These are phyloP conservation scores for Cygnus buccinator DNA, from an alignment of 2,113 vertebrate genomes.

Conservation along the genomic window DNA sequence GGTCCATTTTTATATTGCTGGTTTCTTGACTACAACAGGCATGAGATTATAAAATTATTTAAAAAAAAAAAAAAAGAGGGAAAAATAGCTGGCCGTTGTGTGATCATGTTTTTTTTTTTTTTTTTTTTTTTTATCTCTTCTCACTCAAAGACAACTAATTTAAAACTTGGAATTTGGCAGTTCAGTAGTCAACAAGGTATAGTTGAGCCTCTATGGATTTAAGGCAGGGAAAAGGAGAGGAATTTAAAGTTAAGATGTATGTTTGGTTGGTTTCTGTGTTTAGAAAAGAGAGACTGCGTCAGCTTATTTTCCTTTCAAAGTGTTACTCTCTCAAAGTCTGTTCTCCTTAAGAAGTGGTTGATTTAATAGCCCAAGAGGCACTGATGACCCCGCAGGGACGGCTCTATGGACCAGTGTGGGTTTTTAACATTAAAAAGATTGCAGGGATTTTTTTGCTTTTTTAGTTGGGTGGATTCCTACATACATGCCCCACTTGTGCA, in stretches of 20 bases:
- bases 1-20: background rate
- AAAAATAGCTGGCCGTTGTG: background rate
- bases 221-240: background rate
- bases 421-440: background rate
- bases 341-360: constrained; percentile 8
- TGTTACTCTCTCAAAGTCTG: background rate
- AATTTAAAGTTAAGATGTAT: constrained; percentile 20
- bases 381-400: background rate
- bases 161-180: constrained; percentile 43
- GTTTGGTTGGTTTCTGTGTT: constrained; percentile 49
- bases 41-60: constrained; percentile 5
- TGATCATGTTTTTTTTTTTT: background rate
- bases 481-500: background rate
- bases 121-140: background rate
- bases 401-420: background rate
- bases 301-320: constrained; percentile 36
- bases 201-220: constrained; percentile 35
- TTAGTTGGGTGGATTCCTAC: background rate
- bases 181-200: constrained; percentile 12
- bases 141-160: constrained; percentile 32
- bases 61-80: background rate
- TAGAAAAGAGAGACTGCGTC: constrained; percentile 14
- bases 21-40: background rate
- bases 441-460: background rate
- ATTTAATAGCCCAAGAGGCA: constrained; percentile 9